Evolutionary conservation across 1,140 invertebrate genomes (phyloP).

Genomic region (Luehdorfia chinensis): DNA sequence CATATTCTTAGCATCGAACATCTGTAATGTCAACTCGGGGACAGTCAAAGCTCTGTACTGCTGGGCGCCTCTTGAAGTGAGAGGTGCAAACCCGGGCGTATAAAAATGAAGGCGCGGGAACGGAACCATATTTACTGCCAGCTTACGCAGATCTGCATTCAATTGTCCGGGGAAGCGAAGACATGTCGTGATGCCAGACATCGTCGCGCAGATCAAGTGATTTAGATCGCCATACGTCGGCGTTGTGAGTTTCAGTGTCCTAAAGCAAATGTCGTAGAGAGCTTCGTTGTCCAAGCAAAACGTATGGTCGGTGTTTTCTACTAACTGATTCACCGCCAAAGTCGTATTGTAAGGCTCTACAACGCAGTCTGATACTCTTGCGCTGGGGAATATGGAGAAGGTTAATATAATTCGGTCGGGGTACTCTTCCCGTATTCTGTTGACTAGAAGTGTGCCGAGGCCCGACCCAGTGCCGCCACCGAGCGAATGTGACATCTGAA

Average conservation of each 20-base stretch:
- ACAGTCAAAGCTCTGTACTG: constrained; percentile 92
- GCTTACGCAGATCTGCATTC: constrained; percentile 94
- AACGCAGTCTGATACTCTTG: constrained; percentile 92
- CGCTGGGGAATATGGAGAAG: constrained; percentile 94
- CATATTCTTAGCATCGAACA: constrained; percentile 95
- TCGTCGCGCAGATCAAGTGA: constrained; percentile 88
- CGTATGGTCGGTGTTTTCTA: constrained; percentile 93
- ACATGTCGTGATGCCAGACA: constrained; percentile 95
- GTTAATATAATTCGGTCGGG: constrained; percentile 96
- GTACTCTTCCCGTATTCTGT: constrained; percentile 91
- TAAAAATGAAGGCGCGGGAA: constrained; percentile 98
- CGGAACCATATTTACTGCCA: constrained; percentile 98
- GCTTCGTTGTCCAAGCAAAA: constrained; percentile 95
- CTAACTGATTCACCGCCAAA: constrained; percentile 91
- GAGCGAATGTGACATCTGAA: constrained; percentile 89
- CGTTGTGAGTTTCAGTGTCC: constrained; percentile 91
- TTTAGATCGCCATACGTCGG: constrained; percentile 93
- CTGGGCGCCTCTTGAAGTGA: constrained; percentile 92
- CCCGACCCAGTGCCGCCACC: constrained; percentile 93
- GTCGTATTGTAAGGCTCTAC: constrained; percentile 95
- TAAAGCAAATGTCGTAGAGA: constrained; percentile 95
- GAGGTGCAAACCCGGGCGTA: constrained; percentile 96
- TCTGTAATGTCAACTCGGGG: constrained; percentile 92
- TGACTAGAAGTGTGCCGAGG: constrained; percentile 91
- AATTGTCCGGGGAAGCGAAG: constrained; percentile 89